Evolutionary conservation across 2,113 vertebrate genomes (phyloP).

Genomic region (Lamprologus sp.): DNA sequence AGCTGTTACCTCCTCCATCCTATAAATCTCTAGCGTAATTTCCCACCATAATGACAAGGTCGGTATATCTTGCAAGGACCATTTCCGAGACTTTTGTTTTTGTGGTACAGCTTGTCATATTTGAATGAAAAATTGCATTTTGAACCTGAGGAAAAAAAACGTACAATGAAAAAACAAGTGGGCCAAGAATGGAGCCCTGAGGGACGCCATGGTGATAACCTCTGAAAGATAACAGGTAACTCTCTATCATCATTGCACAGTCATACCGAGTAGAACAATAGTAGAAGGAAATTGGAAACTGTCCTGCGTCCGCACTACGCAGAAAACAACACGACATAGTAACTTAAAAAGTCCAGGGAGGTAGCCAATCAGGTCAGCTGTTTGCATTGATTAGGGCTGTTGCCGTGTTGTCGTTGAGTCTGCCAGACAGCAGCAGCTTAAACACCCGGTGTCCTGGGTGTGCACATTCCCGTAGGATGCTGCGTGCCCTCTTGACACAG

Average conservation of each 20-base stretch:
- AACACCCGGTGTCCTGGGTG: background rate
- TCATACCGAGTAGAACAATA: background rate
- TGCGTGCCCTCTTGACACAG: background rate
- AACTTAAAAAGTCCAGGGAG: background rate
- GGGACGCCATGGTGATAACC: background rate
- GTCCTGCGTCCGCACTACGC: background rate
- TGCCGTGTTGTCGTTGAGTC: background rate
- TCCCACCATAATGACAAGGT: too few relatives aligned
- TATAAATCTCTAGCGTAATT: too few relatives aligned
- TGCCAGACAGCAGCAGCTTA: background rate
- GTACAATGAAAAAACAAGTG: fast-evolving
- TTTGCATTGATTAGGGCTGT: background rate
- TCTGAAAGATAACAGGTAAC: background rate
- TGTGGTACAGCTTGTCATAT: background rate
- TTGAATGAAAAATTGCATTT: background rate
- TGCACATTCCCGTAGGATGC: fast-evolving
- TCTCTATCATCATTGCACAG: background rate
- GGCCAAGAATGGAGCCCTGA: background rate
- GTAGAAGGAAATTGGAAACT: background rate
- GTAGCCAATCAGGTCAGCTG: background rate
- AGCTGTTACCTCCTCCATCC: too few relatives aligned
- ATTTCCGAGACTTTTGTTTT: background rate
- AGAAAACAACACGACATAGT: fast-evolving
- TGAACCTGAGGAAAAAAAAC: background rate
- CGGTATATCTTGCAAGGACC: too few relatives aligned